These are phyloP conservation scores for Ditula angustiorana DNA, from an alignment of 2,888 invertebrate genomes.

Conservation along the genomic window DNA sequence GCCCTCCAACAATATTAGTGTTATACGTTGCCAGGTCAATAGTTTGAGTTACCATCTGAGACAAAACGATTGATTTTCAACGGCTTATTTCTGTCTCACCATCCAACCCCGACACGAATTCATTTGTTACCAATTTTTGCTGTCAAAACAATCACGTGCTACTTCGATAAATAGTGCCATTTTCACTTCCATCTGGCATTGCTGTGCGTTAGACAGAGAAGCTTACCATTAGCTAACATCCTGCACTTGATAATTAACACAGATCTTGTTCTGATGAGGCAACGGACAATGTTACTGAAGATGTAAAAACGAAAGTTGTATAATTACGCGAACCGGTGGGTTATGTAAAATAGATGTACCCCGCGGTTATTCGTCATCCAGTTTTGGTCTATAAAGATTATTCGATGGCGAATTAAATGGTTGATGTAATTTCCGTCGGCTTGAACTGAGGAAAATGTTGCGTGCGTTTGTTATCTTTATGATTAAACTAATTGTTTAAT, in stretches of 20 bases:
- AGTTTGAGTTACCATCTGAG: too few species aligned
- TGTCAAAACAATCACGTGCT: not conserved
- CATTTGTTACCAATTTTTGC: not conserved
- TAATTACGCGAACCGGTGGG: conserved; percentile 63
- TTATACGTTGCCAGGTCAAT: too few species aligned
- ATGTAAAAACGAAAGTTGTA: conserved; percentile 68
- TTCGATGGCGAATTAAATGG: conserved; percentile 45
- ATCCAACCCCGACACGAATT: not conserved
- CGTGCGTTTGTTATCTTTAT: not conserved
- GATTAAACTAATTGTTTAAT: too few species aligned
- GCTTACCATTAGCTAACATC: conserved; percentile 48
- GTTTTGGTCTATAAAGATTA: conserved; percentile 54
- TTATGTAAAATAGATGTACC: conserved; percentile 63
- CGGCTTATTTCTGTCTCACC: not conserved
- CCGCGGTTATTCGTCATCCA: conserved; percentile 55
- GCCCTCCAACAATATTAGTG: too few species aligned
- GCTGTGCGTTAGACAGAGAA: conserved; percentile 23
- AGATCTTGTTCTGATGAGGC: conserved; percentile 23
- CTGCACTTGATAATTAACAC: conserved; percentile 45
- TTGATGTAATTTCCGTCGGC: conserved; percentile 53
- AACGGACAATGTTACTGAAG: conserved; percentile 31
- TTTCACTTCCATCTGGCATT: conserved; percentile 6
- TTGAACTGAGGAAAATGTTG: conserved; percentile 6
- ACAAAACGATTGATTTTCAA: not conserved
- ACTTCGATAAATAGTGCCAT: not conserved